phyloP scores from a whole-genome alignment of 2,888 invertebrate genomes.

The Drosophila prolongata region DNA sequence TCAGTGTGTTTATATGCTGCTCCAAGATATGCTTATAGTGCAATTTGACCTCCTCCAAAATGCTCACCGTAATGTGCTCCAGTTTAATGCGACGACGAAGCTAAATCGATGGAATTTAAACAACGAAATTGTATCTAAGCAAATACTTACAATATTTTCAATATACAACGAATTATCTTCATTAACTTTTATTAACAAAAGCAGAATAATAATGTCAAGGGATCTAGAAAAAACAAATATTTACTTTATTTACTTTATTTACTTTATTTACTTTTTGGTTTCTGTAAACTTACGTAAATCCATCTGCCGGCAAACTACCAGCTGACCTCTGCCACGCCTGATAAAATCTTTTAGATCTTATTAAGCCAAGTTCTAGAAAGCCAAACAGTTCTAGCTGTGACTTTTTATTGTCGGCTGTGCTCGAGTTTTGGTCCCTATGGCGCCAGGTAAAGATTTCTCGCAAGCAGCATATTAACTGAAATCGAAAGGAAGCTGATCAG shows the following conservation, averaged over 20 bases:
- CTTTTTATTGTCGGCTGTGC: conserved; percentile 54
- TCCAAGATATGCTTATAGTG: conserved; percentile 86
- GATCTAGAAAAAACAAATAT: conserved; percentile 84
- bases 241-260: not conserved
- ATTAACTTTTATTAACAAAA: conserved; percentile 87
- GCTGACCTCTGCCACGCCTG: conserved; percentile 81
- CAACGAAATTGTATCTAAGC: conserved; percentile 63
- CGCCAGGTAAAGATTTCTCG: conserved; percentile 77
- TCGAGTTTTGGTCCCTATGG: conserved; percentile 16
- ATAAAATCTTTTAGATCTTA: conserved; percentile 82
- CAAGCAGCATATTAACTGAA: conserved; percentile 76
- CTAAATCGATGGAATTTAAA: conserved; percentile 50
- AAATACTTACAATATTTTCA: conserved; percentile 86
- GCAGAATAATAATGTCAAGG: conserved; percentile 88
- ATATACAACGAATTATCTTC: conserved; percentile 87
- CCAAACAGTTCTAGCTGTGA: conserved; percentile 80
- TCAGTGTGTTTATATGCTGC: conserved; percentile 86
- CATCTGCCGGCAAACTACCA: conserved; percentile 54
- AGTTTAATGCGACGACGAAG: conserved; percentile 86
- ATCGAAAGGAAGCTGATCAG: not conserved
- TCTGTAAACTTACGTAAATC: conserved; percentile 54
- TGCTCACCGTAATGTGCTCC: conserved; percentile 86
- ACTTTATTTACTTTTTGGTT: not conserved
- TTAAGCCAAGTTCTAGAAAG: conserved; percentile 78
- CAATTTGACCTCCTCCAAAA: conserved; percentile 86